Conservation (phyloP, 2,113 vertebrate genomes). For the Varanus salvator region DNA sequence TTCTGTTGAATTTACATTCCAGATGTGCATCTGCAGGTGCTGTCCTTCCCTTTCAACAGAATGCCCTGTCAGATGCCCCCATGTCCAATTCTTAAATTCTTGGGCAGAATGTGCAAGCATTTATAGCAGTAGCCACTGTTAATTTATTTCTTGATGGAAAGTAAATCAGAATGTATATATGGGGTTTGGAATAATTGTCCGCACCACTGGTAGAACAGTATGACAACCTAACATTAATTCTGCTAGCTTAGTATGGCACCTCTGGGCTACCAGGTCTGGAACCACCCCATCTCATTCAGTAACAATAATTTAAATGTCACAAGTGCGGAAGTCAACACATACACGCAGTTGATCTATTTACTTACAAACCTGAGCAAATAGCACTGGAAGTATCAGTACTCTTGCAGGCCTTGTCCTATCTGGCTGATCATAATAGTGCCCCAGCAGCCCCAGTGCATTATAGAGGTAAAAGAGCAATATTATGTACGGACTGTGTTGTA, state of each 20-base stretch:
- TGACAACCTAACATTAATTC: too few relatives aligned
- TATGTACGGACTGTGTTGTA: background rate
- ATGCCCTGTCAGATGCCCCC: background rate
- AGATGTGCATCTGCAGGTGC: background rate
- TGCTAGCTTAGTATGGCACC: background rate
- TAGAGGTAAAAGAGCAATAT: background rate
- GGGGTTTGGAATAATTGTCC: too few relatives aligned
- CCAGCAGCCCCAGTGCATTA: slow-evolving; percentile 5
- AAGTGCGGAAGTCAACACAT: slow-evolving; percentile 12
- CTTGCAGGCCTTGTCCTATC: slow-evolving; percentile 29
- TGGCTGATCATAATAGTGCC: slow-evolving; percentile 37
- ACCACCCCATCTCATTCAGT: slow-evolving; percentile 36
- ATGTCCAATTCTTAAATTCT: background rate
- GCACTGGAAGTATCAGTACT: slow-evolving; percentile 51
- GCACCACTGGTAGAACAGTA: too few relatives aligned
- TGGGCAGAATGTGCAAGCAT: background rate
- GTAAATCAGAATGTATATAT: too few relatives aligned
- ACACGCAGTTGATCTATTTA: slow-evolving; percentile 38
- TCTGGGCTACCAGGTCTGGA: too few relatives aligned
- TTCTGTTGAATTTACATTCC: background rate
- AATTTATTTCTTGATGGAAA: too few relatives aligned
- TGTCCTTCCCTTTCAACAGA: background rate
- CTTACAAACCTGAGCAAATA: slow-evolving; percentile 58
- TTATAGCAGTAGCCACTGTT: background rate
- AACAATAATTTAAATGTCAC: slow-evolving; percentile 37